Evolutionary conservation across 2,113 vertebrate genomes (phyloP).

Genomic region (Theristicus caerulescens): DNA sequence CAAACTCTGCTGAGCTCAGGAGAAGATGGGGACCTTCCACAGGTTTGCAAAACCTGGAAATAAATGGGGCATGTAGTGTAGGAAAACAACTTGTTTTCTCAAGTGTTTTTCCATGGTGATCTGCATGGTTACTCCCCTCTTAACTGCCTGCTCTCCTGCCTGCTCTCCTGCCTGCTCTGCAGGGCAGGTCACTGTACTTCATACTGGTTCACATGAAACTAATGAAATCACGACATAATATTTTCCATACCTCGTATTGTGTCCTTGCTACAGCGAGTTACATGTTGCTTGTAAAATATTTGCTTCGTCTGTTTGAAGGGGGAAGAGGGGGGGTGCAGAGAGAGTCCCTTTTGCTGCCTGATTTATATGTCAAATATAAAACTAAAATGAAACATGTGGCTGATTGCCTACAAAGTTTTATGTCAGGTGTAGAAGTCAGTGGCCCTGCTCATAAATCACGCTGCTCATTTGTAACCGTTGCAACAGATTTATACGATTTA

Average conservation of each 20-base stretch:
- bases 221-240: conserved; percentile 3
- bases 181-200: background rate
- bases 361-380: conserved; percentile 60
- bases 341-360: conserved; percentile 21
- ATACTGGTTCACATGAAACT: background rate
- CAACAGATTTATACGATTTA: conserved; percentile 9
- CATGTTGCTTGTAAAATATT: conserved; percentile 27
- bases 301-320: background rate
- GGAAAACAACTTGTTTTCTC: background rate
- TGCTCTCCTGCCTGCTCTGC: background rate
- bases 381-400: conserved; percentile 59
- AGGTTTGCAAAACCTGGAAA: background rate
- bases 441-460: background rate
- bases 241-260: conserved; percentile 37
- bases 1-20: background rate
- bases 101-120: background rate
- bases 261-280: conserved; percentile 14
- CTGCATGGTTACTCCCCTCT: background rate
- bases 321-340: background rate
- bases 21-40: background rate
- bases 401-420: conserved; percentile 56
- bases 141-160: background rate
- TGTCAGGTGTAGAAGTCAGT: conserved; percentile 59
- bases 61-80: rapidly evolving
- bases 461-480: conserved; percentile 10